Base-by-base conservation (phyloP, 2,888 invertebrate genomes). In the Latrodectus elegans region DNA sequence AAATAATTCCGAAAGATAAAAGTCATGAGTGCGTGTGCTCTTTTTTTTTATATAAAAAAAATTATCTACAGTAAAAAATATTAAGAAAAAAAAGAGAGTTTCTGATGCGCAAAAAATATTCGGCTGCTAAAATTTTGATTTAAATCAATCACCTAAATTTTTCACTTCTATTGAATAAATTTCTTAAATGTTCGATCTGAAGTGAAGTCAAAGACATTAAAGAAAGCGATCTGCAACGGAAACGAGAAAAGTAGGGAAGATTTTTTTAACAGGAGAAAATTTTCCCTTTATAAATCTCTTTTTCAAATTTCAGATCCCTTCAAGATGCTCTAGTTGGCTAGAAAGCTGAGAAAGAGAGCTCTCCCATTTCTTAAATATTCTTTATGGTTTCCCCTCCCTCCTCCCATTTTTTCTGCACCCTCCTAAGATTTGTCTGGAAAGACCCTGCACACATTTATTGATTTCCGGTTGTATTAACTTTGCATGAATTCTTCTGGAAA, bases 391-490 rank as follows among this genome's bases (percentile, higher is more conserved):
- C 3, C 38, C 6, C 38, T 4, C 38, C 38, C 3, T 4, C 38
- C 38, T 4, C 6, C 38, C 38, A 49, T 65, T 78, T 71, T 49
- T 55, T 73, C 22, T 64, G 53, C 38, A 52, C 53, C 60, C 64
- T n/a, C 12, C 17, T 8, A 77, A 79, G 84, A 79, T 85, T 79
- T 79, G 78, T 74, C 84, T 79, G 26, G 53, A 78, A 71, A 53
- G 26, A 68, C 60, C 60, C 52, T 22, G 74, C 75, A 26, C 80
- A 76, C 85, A 76, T 75, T 86, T 86, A 86, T 86, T 76, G 85
- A 86, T 86, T 86, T 86, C 85, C 85, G 85, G 80, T 86, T 86
- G 85, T 86, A 86, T 86, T 86, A 76, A 86, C 85, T 80, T 86
- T 79, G 79, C 84, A 85, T 85, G 80, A 71, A 70, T 80, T 75